Evolutionary conservation across 2,113 vertebrate species (phyloP).

Genomic region (Periophthalmus modestus): DNA sequence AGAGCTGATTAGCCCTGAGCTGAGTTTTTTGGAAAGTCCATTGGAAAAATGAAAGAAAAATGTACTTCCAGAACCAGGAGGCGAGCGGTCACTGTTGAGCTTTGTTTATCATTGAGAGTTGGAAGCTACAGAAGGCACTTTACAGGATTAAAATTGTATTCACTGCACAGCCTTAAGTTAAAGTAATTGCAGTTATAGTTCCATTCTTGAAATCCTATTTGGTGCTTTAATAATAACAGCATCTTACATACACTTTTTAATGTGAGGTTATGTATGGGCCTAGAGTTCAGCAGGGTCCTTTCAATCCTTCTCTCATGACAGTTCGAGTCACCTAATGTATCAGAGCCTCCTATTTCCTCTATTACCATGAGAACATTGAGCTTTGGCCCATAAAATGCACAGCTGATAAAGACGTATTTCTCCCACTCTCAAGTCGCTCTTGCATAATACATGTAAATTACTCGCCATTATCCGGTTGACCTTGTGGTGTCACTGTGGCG

Average conservation of each 20-base stretch:
- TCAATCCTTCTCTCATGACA: neutral
- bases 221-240: neutral
- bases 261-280: neutral
- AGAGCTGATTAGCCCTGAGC: too few species aligned
- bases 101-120: too few species aligned
- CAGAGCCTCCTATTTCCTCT: conserved; percentile 22
- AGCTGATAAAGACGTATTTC: conserved; percentile 32
- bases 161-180: too few species aligned
- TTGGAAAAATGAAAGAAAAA: too few species aligned
- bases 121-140: too few species aligned
- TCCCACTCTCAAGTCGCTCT: conserved; percentile 15
- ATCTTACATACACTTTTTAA: neutral
- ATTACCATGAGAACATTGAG: conserved; percentile 18
- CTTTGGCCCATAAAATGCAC: conserved; percentile 15
- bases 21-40: too few species aligned
- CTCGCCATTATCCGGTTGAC: conserved; percentile 26
- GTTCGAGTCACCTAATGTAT: conserved; percentile 1
- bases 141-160: too few species aligned
- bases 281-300: neutral
- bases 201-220: neutral
- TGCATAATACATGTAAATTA: conserved; percentile 33
- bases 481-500: conserved; percentile 17
- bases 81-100: too few species aligned
- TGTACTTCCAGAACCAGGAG: too few species aligned
- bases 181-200: neutral